Evolutionary conservation across 2,113 vertebrate genomes (phyloP).

Genomic region (Oceanodroma tethys): DNA sequence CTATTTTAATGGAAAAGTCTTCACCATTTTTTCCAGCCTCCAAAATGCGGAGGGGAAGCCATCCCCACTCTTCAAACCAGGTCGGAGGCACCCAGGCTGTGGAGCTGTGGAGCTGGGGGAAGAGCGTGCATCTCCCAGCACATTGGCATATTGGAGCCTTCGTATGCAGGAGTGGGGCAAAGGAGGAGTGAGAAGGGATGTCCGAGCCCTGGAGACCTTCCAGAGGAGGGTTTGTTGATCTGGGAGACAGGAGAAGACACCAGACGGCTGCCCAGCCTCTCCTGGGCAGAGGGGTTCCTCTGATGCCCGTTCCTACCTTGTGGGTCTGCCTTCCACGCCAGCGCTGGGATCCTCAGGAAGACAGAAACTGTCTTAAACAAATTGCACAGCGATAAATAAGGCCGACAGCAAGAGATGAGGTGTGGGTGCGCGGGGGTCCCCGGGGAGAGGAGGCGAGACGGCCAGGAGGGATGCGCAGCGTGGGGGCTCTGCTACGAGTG

Average conservation of each 20-base stretch:
- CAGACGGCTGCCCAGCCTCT: too few species aligned
- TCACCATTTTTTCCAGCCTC: not conserved
- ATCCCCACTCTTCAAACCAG: too few species aligned
- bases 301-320: not conserved
- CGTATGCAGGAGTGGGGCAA: not conserved
- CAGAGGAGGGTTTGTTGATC: not conserved
- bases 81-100: not conserved
- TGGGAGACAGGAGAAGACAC: not conserved
- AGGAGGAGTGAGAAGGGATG: not conserved
- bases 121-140: accelerated
- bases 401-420: not conserved
- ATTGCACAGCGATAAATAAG: not conserved
- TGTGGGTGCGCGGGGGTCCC: not conserved
- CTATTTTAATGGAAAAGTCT: not conserved
- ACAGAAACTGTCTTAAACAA: not conserved
- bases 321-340: too few species aligned
- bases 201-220: not conserved
- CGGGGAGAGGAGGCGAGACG: not conserved
- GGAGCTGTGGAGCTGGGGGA: not conserved
- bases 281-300: not conserved
- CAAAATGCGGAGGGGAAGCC: not conserved
- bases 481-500: too few species aligned
- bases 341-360: not conserved
- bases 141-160: accelerated
- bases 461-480: accelerated